phyloP scores from a whole-genome alignment of 2,888 invertebrate genomes.

The Elgonia sp. region DNA sequence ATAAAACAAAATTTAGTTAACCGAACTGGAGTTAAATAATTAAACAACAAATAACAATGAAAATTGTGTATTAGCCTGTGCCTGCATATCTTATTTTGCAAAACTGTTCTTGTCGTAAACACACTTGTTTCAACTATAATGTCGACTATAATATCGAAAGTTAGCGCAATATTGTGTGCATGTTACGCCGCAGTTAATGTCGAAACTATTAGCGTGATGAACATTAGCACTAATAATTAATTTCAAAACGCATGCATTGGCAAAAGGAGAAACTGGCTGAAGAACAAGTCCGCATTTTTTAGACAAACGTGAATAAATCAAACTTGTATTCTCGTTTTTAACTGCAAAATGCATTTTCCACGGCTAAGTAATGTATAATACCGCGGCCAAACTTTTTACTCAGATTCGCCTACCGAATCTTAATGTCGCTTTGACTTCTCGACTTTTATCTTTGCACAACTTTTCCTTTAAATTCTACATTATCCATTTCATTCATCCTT shows the following conservation, averaged over 20 bases:
- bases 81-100: slow-evolving; percentile 41
- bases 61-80: slow-evolving; percentile 49
- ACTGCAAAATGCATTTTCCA: slow-evolving; percentile 70
- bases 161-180: slow-evolving; percentile 54
- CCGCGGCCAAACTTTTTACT: slow-evolving; percentile 70
- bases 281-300: slow-evolving; percentile 18
- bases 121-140: slow-evolving; percentile 39
- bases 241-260: slow-evolving; percentile 32
- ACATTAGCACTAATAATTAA: slow-evolving; percentile 60
- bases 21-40: slow-evolving; percentile 48
- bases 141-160: slow-evolving; percentile 61
- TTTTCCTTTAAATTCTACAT: slow-evolving; percentile 75
- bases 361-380: slow-evolving; percentile 70
- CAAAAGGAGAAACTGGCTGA: slow-evolving; percentile 25
- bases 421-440: slow-evolving; percentile 72
- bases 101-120: slow-evolving; percentile 55
- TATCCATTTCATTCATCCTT: slow-evolving; percentile 74
- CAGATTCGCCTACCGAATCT: slow-evolving; percentile 70
- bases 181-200: slow-evolving; percentile 59
- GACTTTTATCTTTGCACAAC: slow-evolving; percentile 74
- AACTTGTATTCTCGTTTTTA: slow-evolving; percentile 59
- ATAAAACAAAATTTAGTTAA: slow-evolving; percentile 5
- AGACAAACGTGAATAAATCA: slow-evolving; percentile 47
- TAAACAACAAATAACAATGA: slow-evolving; percentile 57
- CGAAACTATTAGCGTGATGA: slow-evolving; percentile 61